Conservation (phyloP, 2,888 invertebrate species). For the Dugesia japonica region DNA sequence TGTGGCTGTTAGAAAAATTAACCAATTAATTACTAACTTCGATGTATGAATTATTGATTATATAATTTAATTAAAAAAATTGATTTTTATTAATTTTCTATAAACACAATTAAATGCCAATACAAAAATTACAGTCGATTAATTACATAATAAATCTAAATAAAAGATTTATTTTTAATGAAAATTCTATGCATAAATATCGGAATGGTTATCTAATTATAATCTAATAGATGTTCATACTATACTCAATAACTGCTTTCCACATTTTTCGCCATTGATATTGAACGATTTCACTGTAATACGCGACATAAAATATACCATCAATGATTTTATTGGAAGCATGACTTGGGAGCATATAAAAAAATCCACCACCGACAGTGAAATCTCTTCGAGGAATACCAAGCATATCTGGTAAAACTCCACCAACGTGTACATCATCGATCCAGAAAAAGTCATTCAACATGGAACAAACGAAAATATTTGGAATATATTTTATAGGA, state of each 20-base stretch:
- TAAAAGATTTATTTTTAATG: too few species aligned
- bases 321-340: slow-evolving; percentile 29
- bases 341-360: slow-evolving; percentile 31
- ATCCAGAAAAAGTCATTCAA: slow-evolving; percentile 34
- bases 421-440: slow-evolving; percentile 32
- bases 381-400: slow-evolving; percentile 25
- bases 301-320: neutral
- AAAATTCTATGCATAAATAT: too few species aligned
- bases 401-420: slow-evolving; percentile 27
- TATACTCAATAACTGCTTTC: neutral
- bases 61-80: too few species aligned
- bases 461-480: slow-evolving; percentile 29
- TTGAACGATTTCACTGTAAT: slow-evolving; percentile 11
- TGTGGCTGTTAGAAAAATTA: too few species aligned
- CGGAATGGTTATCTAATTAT: neutral
- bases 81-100: too few species aligned
- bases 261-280: neutral
- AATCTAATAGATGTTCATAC: slow-evolving; percentile 1
- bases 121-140: too few species aligned
- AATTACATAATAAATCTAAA: too few species aligned
- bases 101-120: too few species aligned
- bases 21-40: too few species aligned
- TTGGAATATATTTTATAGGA: neutral
- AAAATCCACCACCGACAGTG: slow-evolving; percentile 30
- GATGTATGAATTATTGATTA: too few species aligned